These are phyloP conservation scores for Galeopterus variegatus DNA, from an alignment of 2,113 vertebrate species.

Conservation along the genomic window DNA sequence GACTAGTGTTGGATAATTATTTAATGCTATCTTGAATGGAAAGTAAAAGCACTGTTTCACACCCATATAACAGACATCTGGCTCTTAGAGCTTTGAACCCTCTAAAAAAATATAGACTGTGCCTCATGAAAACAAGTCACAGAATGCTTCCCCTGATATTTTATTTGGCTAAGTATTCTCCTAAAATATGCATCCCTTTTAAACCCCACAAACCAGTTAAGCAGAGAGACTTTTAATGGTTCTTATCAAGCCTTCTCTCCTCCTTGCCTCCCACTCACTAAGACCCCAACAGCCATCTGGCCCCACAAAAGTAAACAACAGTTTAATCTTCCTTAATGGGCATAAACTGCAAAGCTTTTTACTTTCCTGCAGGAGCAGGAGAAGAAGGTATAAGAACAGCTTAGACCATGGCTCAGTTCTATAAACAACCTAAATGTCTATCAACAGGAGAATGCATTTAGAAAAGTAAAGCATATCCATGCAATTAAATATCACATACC, in stretches of 20 bases:
- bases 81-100: not conserved
- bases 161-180: too few relatives aligned
- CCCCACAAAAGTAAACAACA: not conserved
- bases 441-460: not conserved
- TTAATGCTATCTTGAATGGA: not conserved
- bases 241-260: not conserved
- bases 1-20: not conserved
- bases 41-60: not conserved
- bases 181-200: not conserved
- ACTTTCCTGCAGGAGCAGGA: not conserved
- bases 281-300: not conserved
- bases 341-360: constrained; percentile 30
- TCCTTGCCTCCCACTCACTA: not conserved
- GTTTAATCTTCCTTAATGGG: not conserved
- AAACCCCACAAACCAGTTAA: not conserved
- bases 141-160: not conserved
- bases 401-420: not conserved
- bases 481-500: not conserved
- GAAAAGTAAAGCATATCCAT: not conserved
- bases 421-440: not conserved
- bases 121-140: not conserved
- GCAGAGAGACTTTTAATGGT: not conserved
- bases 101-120: constrained; percentile 1
- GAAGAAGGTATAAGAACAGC: not conserved
- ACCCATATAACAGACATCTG: not conserved